phyloP scores from a whole-genome alignment of 1,140 invertebrate species.

The Teleopsis dalmanni region DNA sequence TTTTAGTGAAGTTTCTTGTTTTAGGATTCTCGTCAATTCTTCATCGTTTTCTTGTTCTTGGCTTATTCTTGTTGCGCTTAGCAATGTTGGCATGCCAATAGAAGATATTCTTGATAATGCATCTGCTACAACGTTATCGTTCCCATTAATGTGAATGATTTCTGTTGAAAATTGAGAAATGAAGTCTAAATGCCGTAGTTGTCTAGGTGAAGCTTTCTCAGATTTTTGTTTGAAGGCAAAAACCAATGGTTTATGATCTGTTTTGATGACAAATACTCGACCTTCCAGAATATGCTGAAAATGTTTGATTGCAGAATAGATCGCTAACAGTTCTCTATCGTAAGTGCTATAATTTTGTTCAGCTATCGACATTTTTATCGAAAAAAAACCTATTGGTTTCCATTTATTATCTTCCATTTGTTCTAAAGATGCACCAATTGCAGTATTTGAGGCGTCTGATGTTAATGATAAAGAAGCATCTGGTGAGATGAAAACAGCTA shows the following conservation, averaged over 20 bases:
- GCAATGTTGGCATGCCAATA: not conserved
- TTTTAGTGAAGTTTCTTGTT: not conserved
- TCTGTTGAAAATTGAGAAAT: constrained; percentile 42
- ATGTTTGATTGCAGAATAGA: not conserved
- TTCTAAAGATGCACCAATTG: not conserved
- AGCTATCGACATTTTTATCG: not conserved
- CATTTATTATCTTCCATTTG: not conserved
- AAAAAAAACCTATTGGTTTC: not conserved
- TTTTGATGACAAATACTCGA: not conserved
- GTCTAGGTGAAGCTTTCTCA: constrained; percentile 13
- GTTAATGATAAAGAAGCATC: not conserved
- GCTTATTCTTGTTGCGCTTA: not conserved
- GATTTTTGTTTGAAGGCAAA: constrained; percentile 3
- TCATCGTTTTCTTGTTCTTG: not conserved
- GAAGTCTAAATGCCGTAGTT: constrained; percentile 30
- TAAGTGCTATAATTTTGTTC: constrained; percentile 3
- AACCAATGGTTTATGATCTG: constrained; percentile 2
- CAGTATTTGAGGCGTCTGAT: not conserved
- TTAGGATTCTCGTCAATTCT: not conserved
- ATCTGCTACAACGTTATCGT: constrained; percentile 33
- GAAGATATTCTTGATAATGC: constrained; percentile 25
- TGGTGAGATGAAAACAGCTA: not conserved
- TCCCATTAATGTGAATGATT: constrained; percentile 28
- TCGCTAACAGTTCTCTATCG: not conserved
- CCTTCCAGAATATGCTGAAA: constrained; percentile 1